Evolutionary conservation across 1,140 invertebrate genomes (phyloP).

Genomic region (Portunus trituberculatus): DNA sequence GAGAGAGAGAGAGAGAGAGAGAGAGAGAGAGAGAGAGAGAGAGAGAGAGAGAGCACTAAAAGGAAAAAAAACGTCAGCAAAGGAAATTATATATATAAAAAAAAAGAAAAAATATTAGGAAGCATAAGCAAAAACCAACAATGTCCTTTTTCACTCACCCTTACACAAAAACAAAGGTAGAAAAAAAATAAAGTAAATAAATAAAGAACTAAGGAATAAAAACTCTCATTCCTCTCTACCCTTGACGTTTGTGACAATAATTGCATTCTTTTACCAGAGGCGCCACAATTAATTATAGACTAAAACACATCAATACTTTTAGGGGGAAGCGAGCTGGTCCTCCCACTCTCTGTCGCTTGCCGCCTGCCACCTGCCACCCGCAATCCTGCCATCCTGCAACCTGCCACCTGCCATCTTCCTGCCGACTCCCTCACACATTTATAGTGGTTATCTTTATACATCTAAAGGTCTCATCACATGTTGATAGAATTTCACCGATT

Average conservation of each 20-base stretch:
- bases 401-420: not conserved
- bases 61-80: too few relatives aligned
- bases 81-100: too few relatives aligned
- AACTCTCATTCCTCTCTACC: not conserved
- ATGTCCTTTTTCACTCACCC: not conserved
- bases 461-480: too few relatives aligned
- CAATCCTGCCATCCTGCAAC: not conserved
- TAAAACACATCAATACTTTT: not conserved
- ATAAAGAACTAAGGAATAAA: not conserved
- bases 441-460: not conserved
- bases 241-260: not conserved
- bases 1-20: too few relatives aligned
- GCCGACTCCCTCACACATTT: not conserved
- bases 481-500: too few relatives aligned
- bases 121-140: too few relatives aligned
- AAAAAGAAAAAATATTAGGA: too few relatives aligned
- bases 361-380: not conserved
- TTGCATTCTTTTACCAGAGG: not conserved
- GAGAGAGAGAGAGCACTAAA: too few relatives aligned
- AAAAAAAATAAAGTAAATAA: too few relatives aligned
- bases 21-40: too few relatives aligned
- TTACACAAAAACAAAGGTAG: not conserved
- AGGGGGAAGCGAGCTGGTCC: too few relatives aligned
- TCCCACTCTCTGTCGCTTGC: not conserved
- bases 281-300: not conserved